Conservation (phyloP, 2,888 invertebrate genomes). For the Xestia ashworthii region DNA sequence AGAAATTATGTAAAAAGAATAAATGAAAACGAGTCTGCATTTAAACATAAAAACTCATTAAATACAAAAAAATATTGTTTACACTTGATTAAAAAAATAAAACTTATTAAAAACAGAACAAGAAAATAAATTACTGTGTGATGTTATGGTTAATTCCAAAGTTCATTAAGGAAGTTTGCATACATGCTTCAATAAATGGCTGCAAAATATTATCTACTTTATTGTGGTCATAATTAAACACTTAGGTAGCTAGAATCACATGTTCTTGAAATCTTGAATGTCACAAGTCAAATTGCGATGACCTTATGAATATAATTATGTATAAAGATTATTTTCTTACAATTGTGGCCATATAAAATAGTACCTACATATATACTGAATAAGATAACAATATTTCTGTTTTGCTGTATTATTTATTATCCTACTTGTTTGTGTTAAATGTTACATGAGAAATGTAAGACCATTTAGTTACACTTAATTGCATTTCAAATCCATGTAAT, state of each 20-base stretch:
- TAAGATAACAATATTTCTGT: slow-evolving; percentile 5
- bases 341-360: background rate
- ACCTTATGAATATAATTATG: slow-evolving; percentile 36
- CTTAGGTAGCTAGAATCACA: slow-evolving; percentile 30
- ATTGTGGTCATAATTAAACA: slow-evolving; percentile 27
- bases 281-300: slow-evolving; percentile 37
- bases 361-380: background rate
- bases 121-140: slow-evolving; percentile 16
- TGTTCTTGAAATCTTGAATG: slow-evolving; percentile 56
- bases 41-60: slow-evolving; percentile 17
- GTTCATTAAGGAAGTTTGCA: slow-evolving; percentile 12
- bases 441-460: slow-evolving; percentile 1
- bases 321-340: slow-evolving; percentile 6
- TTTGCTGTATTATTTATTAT: slow-evolving; percentile 18
- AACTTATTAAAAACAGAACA: slow-evolving; percentile 18
- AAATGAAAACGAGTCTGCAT: slow-evolving; percentile 30
- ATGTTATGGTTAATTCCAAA: slow-evolving; percentile 43
- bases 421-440: background rate
- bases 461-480: slow-evolving; percentile 38
- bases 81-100: background rate
- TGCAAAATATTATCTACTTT: slow-evolving; percentile 38
- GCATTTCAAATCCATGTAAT: background rate
- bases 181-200: slow-evolving; percentile 10
- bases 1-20: background rate
- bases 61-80: slow-evolving; percentile 7